Evolutionary conservation across 2,888 invertebrate species (phyloP), one percentile per base, ranked within the genome.

Genomic region (Carterocephalus palaemon): DNA sequence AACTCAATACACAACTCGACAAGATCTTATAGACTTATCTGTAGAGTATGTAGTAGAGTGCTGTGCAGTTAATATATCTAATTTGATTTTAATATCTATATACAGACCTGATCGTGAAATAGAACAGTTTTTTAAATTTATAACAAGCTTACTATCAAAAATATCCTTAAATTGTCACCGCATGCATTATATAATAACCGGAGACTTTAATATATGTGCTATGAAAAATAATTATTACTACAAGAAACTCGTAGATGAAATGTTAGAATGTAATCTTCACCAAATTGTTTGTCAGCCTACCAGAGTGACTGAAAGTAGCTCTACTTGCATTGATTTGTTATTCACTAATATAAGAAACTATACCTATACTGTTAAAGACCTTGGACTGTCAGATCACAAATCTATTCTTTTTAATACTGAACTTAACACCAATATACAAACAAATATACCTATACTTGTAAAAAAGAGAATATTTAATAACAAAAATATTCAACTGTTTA

Each of bases 11-110:
- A 39, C 4, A 1, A 43, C 39, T 15, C 13, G 32, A 9, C n/a
- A 5, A 12, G 43, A 48, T n/a, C 12, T 48, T 1, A 13, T 33
- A 12, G 32, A 34, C 5, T 19, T 48, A 9, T 48, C 48, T 16
- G 24, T 29, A 10, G 48, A 48, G 16, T 34, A 29, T 20, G n/a
- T 36, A 1, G 33, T 45, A 17, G 48, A 48, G 19, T 48, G 48
- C 23, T 40, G 48, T 45, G 48, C 43, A n/a, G 13, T 48, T 5
- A 34, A 48, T 19, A 24, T 15, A 15, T 17, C 29, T 8, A 33
- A 45, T 28, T 8, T 40, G 9, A 22, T 48, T 7, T 2, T 48
- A 2, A 20, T 48, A 7, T 19, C 16, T 5, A 2, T 48, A 4
- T 48, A 43, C 13, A 39, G 48, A 34, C 24, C 39, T 4, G 19